A percentile compares a stretch with the other conserved stretches of the same genome.
Evolutionary conservation across 1,140 invertebrate species (phyloP).

Genomic region (Drosophila mauritiana): DNA sequence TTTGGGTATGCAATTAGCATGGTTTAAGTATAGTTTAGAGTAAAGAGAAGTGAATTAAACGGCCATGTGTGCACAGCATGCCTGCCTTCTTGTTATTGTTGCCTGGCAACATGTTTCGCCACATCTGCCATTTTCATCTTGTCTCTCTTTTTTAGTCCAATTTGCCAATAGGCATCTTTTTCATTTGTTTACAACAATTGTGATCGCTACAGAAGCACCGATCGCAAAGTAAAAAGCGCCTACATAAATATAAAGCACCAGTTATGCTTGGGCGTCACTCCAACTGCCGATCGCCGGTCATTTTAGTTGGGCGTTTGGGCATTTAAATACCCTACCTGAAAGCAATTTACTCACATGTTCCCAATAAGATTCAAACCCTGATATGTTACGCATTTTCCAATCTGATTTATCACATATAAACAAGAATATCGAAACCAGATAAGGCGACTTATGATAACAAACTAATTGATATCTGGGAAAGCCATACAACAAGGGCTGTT

Average conservation of each 20-base stretch:
- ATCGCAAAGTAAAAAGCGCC: slow-evolving; percentile 14
- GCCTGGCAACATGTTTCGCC: slow-evolving; percentile 29
- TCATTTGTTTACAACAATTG: slow-evolving; percentile 44
- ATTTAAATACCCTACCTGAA: slow-evolving; percentile 25
- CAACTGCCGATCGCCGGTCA: slow-evolving; percentile 30
- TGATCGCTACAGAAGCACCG: neutral
- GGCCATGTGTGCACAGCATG: slow-evolving; percentile 25
- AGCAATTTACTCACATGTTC: neutral
- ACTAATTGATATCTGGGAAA: neutral
- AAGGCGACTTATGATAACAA: neutral
- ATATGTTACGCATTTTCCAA: too few species aligned
- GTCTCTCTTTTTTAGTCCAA: neutral
- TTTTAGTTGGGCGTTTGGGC: slow-evolving; percentile 10
- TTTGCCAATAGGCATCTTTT: slow-evolving; percentile 26
- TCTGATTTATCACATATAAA: too few species aligned
- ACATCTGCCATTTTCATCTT: slow-evolving; percentile 10
- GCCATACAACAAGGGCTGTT: neutral
- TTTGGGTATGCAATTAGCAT: slow-evolving; percentile 14
- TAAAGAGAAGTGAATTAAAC: neutral
- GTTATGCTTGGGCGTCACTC: slow-evolving; percentile 51
- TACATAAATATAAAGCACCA: slow-evolving; percentile 7
- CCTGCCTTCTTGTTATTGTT: slow-evolving; percentile 28
- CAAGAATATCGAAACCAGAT: neutral
- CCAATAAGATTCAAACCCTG: too few species aligned
- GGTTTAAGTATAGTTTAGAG: neutral